These are phyloP conservation scores for Proctacanthus coquilletti DNA, from an alignment of 1,140 invertebrate species.

Conservation along the genomic window DNA sequence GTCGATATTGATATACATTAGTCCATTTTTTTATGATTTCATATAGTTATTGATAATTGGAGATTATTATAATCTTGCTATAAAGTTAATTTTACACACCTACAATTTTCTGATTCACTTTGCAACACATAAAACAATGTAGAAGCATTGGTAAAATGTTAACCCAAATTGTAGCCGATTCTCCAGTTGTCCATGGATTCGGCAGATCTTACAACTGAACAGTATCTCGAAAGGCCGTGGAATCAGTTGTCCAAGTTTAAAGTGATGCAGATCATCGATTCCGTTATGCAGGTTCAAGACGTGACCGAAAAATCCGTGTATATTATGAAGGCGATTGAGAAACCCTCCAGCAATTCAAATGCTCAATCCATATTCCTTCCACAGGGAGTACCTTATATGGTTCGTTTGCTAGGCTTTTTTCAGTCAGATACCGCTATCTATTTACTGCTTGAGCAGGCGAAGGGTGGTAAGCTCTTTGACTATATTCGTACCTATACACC, in stretches of 20 bases:
- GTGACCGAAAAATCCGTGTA: conserved; percentile 28
- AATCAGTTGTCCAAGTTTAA: conserved; percentile 34
- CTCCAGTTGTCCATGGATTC: conserved; percentile 23
- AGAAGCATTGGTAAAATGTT: no score
- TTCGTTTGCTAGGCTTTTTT: conserved; percentile 30
- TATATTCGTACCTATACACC: conserved; percentile 23
- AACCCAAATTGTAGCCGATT: no score
- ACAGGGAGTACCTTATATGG: conserved; percentile 35
- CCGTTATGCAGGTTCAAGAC: conserved; percentile 33
- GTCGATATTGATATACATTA: no score
- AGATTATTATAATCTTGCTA: no score
- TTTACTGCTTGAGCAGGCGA: conserved; percentile 30
- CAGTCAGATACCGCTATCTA: conserved; percentile 35
- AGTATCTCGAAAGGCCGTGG: conserved; percentile 20
- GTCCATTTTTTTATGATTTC: no score
- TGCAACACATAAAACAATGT: no score
- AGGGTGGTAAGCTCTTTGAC: conserved; percentile 28
- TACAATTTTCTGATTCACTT: no score
- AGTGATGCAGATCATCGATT: conserved; percentile 29
- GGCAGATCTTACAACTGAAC: conserved; percentile 8
- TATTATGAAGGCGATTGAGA: conserved; percentile 34
- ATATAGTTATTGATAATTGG: no score
- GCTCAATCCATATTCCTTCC: conserved; percentile 31
- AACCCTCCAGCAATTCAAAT: conserved; percentile 26
- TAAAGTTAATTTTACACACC: no score